Evolutionary conservation across 2,113 vertebrate species (phyloP), one percentile per base, ranked within the genome.

Genomic region (Melanostigma gelatinosum): DNA sequence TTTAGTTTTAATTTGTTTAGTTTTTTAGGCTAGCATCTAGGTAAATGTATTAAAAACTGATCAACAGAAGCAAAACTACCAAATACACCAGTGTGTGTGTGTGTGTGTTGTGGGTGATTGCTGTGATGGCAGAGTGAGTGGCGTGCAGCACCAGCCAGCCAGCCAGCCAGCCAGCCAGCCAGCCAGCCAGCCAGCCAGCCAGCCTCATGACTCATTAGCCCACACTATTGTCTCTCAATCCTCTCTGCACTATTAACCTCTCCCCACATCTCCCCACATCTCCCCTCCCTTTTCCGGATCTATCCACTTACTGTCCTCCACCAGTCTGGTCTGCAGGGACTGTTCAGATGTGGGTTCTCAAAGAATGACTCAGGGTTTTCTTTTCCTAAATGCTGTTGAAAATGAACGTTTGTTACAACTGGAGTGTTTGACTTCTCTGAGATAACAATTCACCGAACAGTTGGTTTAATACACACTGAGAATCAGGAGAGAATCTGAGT

Each of bases 211-310:
- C 66, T 87, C 91, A 92, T 88, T 91, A 88, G 71, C 46, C 61
- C 66, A 22, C 57, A 6, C 91, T 66, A 89, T 91, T 93, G 89
- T 93, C 81, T 88, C 84, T 67, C 83, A 85, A 89, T 88, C 85
- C 89, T 85, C 82, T 77, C 66, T 82, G 83, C 83, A 82, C 84
- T 88, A 36, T 86, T 86, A 82, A 87, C 83, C 88, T 77, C 87
- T 71, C 52, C 60, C 67, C 29, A 6, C 77, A 54, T 29, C 61
- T 38, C 72, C 46, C 54, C 50, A 6, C 77, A 54, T 40, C 46
- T 38, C 48, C 34, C 65, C 69, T 58, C 80, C 66, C 65, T 66
- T 74, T 78, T 83, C 61, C 42, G 22, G 72, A 66, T 78, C 60
- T 3, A 64, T 86, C 83, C 81, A 73, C 75, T 75, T 75, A 79